Conservation (phyloP, 2,888 invertebrate species). For the Endomychus coccineus region DNA sequence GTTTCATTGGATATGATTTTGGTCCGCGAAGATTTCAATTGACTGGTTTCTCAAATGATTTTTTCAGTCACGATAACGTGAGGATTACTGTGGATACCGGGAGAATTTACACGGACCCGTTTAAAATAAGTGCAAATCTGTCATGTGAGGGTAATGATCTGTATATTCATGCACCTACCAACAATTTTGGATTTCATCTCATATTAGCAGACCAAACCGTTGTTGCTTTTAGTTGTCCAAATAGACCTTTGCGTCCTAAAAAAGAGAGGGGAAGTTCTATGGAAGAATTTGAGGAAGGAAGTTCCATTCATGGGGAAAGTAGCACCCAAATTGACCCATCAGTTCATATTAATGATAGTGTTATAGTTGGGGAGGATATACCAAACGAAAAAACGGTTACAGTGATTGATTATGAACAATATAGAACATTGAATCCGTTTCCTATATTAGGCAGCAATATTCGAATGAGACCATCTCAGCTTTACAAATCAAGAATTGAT, state of each 20-base stretch:
- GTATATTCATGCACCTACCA: conserved; percentile 22
- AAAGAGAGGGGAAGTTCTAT: too few relatives aligned
- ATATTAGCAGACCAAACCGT: conserved; percentile 24
- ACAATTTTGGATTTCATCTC: conserved; percentile 23
- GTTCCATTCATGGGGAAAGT: too few relatives aligned
- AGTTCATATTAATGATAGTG: too few relatives aligned
- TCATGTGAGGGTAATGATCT: conserved; percentile 21
- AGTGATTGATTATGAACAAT: conserved; percentile 10
- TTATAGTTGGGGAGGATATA: background rate
- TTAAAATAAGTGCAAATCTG: conserved; percentile 26
- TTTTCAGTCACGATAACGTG: conserved; percentile 30
- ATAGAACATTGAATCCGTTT: conserved; percentile 2
- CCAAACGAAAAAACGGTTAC: conserved; percentile 7
- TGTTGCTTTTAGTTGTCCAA: too few relatives aligned
- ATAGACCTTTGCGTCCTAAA: too few relatives aligned
- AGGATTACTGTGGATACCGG: conserved; percentile 29
- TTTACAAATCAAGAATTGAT: conserved; percentile 4
- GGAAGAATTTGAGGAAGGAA: too few relatives aligned
- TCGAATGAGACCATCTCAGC: background rate
- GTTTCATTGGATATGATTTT: conserved; percentile 27
- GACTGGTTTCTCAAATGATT: conserved; percentile 27
- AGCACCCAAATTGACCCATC: too few relatives aligned
- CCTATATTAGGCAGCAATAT: conserved; percentile 4
- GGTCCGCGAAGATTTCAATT: conserved; percentile 23
- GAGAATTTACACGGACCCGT: conserved; percentile 22